Evolutionary conservation across 35 echinoderm and acorn worm genomes (phyloP), one percentile per base, ranked within the genome.

Genomic region (Eucidaris tribuloides): DNA sequence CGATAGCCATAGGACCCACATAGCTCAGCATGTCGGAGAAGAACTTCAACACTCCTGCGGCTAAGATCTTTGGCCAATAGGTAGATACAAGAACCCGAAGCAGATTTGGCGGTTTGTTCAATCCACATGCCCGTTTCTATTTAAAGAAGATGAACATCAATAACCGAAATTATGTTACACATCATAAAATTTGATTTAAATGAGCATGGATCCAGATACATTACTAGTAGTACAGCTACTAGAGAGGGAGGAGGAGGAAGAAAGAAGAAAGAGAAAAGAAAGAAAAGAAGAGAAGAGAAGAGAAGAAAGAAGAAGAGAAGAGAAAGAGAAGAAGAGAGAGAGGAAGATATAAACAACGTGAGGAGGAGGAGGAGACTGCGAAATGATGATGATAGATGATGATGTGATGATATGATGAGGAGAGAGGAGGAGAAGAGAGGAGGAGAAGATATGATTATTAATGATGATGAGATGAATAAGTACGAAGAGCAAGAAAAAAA

Each of bases 21-120:
- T 74, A 74, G 35, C 68, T 44, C 35, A 74, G 37, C 0, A 74
- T 27, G 37, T 74, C 68, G n/a, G 68, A 33, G 33, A 13, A 42
- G 68, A 74, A 40, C 44, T 74, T 74, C 34, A 74, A 44, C 35
- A 74, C n/a, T 17, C 68, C 68, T 7, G 68, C 68, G 3, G 34
- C 68, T 15, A 33, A 33, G 25, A 74, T 7, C 44, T 40, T n/a
- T n/a, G 3, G 38, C 68, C 68, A 74, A 41, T 74, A 40, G 36
- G 68, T 36, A 19, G 11, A 7, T 11, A 44, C 29, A 5, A 74
- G 15, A 27, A 36, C 37, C 68, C 34, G 38, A n/a, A 41, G 38
- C 6, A 74, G 37, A 19, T 40, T 74, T 74, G 68, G 68, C 1
- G 18, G 68, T 74, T 7, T 38, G 41, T 74, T 22, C 1, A 34